Base-by-base conservation (phyloP, 2,888 invertebrate species). In the Leucoptera coffeella region DNA sequence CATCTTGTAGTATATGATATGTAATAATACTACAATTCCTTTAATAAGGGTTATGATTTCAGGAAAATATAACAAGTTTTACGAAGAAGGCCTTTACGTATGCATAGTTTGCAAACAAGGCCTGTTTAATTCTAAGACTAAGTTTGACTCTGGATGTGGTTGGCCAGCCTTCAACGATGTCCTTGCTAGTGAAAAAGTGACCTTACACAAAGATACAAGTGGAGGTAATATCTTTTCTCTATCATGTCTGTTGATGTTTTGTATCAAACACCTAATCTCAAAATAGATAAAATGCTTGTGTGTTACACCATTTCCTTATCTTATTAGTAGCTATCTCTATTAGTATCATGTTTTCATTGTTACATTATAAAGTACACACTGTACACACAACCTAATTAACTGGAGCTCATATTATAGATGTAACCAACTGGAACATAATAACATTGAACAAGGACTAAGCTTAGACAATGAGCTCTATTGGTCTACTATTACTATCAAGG, bases 161-260 rank as follows among this genome's bases (percentile, higher is more conserved):
- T 99, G 97, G 97, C 97, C 97, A 12, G 95, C 97, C 29, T 99
- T 97, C 69, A 91, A 85, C 56, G 88, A 92, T 73, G 90, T 92
- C 29, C 67, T 92, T 30, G 84, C 87, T 43, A 81, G 87, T 58
- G 89, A 89, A 39, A 85, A 84, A 61, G 82, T 95, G 27, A 89
- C 88, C 43, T 67, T 93, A 38, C 86, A 84, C 40, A 84, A 88
- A 53, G 95, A 95, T 54, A 82, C 89, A 31, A 88, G 90, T 51
- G 80, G 82, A 72, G 85, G 88, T 88, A 77, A n/a, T n/a, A n/a
- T n/a, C n/a, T n/a, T 19, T 19, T 19, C 9, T n/a, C 4, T 2
- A 19, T 8, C 19, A 19, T 19, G 19, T n/a, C 19, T 19, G 19
- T 19, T 19, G 8, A 19, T 19, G 8, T 19, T 19, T 8, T 12